Evolutionary conservation across 2,888 invertebrate species (phyloP), one percentile per base, ranked within the genome.

Genomic region (Coelogynopora nodosa): DNA sequence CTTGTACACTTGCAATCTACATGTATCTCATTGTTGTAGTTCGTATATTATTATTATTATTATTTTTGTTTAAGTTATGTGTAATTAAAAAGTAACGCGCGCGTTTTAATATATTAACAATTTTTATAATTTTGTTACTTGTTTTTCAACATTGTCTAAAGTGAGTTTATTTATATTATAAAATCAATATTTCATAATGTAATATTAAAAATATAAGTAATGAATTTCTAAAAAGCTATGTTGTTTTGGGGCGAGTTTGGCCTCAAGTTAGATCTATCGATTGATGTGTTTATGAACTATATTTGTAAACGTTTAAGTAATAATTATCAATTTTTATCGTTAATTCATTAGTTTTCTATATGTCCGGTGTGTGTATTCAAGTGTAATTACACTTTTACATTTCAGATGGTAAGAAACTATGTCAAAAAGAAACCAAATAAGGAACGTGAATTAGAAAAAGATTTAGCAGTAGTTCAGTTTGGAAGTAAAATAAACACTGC

Each of bases 391-490:
- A 74, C 74, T 74, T 49, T 49, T 74, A 26, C 5, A 74, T 23
- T 74, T 74, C 74, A 74, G 74, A 74, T 74, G 27, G 74, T 74
- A 10, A 74, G 74, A 26, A 74, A 74, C 74, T 74, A 74, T 74
- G 74, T 74, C 23, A 74, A 74, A 26, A 74, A 74, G 74, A 23
- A 26, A 74, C 74, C 27, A 74, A 74, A 74, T 74, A 74, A 74
- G 74, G 74, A 74, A 74, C 74, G 18, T 74, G 74, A 74, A 2
- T 74, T 74, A 74, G 74, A 74, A 74, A 74, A 74, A 2, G 74
- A 5, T 5, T 74, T 74, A 74, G 74, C 74, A 74, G 74, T 26
- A 13, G 74, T 74, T 13, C 23, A 74, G 18, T 74, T 74, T 23
- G 74, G 5, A 74, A 74, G 49, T 49, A 49, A 49, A 49, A 49